These are phyloP conservation scores for Amniataba percoides DNA, from an alignment of 2,797 vertebrate species.

Conservation along the genomic window DNA sequence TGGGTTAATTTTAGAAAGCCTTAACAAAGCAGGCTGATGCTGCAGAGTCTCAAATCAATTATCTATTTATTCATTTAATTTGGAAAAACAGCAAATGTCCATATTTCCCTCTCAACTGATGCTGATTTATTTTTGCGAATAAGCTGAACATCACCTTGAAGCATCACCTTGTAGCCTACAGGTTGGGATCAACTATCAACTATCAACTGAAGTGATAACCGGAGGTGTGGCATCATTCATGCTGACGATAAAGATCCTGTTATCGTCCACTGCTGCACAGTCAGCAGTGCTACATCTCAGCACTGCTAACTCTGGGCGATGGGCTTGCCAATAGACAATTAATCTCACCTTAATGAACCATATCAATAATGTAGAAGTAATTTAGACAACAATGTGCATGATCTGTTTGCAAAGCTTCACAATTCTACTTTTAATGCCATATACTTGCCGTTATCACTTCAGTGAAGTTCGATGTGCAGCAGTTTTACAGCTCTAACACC, in stretches of 20 bases:
- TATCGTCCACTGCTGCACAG: slow-evolving; percentile 51
- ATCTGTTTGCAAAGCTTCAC: slow-evolving; percentile 25
- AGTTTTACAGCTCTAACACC: background rate
- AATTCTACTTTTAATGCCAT: slow-evolving; percentile 19
- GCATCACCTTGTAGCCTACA: slow-evolving; percentile 25
- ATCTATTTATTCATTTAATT: no score
- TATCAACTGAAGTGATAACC: slow-evolving; percentile 38
- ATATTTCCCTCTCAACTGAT: slow-evolving; percentile 7
- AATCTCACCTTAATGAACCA: slow-evolving; percentile 69
- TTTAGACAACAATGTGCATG: slow-evolving; percentile 47
- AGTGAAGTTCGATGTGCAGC: background rate
- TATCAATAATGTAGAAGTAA: slow-evolving; percentile 69
- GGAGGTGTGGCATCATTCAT: slow-evolving; percentile 62
- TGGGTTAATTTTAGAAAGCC: slow-evolving; percentile 35
- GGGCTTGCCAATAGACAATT: slow-evolving; percentile 65
- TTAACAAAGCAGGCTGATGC: slow-evolving; percentile 49
- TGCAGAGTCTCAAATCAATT: slow-evolving; percentile 43
- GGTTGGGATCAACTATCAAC: slow-evolving; percentile 17
- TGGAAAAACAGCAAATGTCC: slow-evolving; percentile 11
- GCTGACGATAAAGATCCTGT: slow-evolving; percentile 53
- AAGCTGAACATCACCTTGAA: background rate
- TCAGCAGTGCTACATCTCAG: slow-evolving; percentile 66
- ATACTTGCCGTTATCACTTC: background rate
- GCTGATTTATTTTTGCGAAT: background rate
- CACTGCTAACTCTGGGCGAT: slow-evolving; percentile 53